Conservation (phyloP, 2,888 invertebrate genomes). For the Cistogaster globosa region DNA sequence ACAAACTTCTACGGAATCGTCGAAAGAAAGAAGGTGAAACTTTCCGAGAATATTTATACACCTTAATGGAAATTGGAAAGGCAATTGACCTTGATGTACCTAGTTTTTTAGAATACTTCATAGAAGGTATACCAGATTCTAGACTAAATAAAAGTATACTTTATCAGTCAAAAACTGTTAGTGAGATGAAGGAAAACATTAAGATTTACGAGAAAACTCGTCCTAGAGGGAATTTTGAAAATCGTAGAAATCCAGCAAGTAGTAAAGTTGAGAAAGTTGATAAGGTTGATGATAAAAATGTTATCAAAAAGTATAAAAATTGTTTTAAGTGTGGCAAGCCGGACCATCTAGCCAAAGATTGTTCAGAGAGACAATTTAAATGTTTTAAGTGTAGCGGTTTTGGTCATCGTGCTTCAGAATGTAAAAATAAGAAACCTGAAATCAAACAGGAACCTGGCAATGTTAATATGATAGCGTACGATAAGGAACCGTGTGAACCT, state of each 20-base stretch:
- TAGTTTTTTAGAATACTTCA: slow-evolving; percentile 64
- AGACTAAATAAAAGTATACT: slow-evolving; percentile 51
- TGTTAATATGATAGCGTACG: slow-evolving; percentile 28
- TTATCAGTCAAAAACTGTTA: slow-evolving; percentile 56
- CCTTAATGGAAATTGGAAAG: slow-evolving; percentile 54
- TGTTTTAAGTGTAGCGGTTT: slow-evolving; percentile 51
- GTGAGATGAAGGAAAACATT: slow-evolving; percentile 56
- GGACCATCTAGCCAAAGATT: slow-evolving; percentile 35
- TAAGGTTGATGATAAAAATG: too few relatives aligned
- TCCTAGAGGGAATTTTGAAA: background rate
- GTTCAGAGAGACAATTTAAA: slow-evolving; percentile 27
- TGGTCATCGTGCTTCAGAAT: slow-evolving; percentile 15
- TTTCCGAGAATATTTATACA: slow-evolving; percentile 60
- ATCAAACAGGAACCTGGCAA: slow-evolving; percentile 20
- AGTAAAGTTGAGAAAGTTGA: background rate
- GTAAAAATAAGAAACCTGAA: slow-evolving; percentile 10
- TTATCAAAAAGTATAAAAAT: background rate
- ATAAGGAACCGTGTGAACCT: too few relatives aligned
- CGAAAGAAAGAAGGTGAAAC: slow-evolving; percentile 49
- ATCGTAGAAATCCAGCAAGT: background rate
- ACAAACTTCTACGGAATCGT: slow-evolving; percentile 49
- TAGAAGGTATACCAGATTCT: slow-evolving; percentile 59
- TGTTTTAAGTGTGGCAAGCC: slow-evolving; percentile 52
- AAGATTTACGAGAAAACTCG: slow-evolving; percentile 57
- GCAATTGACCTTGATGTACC: slow-evolving; percentile 49